Base-by-base conservation (phyloP, 1,140 invertebrate species). In the Drosophila tropicalis region DNA sequence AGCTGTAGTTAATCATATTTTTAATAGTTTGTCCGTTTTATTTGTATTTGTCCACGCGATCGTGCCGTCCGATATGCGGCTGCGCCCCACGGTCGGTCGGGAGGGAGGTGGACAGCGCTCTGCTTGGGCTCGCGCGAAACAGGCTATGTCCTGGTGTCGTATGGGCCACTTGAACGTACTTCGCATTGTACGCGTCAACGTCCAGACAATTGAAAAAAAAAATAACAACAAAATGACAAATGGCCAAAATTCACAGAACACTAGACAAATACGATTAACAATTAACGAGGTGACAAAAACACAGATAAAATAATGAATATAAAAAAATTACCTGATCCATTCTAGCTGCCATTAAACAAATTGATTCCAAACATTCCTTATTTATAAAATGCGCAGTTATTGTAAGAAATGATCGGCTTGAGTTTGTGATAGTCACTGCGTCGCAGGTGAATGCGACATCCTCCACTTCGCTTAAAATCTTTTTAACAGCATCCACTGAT, bases 381-480 rank as follows among this genome's bases (percentile, higher is more conserved):
- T 69, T 41, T 7, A 69, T 17, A 19, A 69, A 62, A 69, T 69
- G 60, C 6, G 67, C 61, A 22, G 67, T 63, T 22, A 68, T 55
- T 17, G 47, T 69, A 2, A 70, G 61, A 39, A 70, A 63, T 3
- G 61, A 58, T 32, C 55, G 68, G 32, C n/a, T 70, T 13, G 68
- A 70, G 32, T 70, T 70, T 40, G 41, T 47, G 5, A 70, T 60
- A n/a, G 68, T 64, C 0, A 70, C 62, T n/a, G 62, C 68, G 13
- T 70, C 56, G 12, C 62, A 64, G 62, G 68, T 70, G 44, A 65
- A 65, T 15, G 62, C 62, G 3, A 63, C 60, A 51, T 69, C 22
- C 32, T 62, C 15, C 36, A 69, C 67, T 41, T 56, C 41, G 40
- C 13, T 41, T 9, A 56, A 65, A 56, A 65, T n/a, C 5, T 63